Evolutionary conservation across 2,797 vertebrate genomes (phyloP).

Genomic region (Lagorchestes hirsutus): DNA sequence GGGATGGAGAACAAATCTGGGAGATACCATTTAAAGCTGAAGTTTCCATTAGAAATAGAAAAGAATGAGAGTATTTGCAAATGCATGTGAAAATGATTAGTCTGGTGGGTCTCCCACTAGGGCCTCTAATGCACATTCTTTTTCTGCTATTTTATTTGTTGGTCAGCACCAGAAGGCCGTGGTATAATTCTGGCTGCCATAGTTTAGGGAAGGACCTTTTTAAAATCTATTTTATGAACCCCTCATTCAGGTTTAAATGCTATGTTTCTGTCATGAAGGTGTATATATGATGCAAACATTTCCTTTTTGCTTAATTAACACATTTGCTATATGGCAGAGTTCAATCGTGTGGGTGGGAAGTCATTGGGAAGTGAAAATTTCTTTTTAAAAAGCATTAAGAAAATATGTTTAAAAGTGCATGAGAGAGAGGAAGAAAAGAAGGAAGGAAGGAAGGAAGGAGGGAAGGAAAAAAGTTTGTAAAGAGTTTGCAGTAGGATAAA

Average conservation of each 20-base stretch:
- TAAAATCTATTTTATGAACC: not conserved
- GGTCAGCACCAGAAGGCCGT: not conserved
- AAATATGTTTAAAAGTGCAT: not conserved
- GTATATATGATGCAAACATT: not conserved
- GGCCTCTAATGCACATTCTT: not conserved
- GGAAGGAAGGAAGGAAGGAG: slow-evolving; percentile 7
- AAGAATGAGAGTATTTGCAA: not conserved
- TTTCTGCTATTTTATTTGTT: not conserved
- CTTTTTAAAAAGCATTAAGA: not conserved
- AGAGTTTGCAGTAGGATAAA: not conserved
- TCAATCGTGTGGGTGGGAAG: rapidly evolving
- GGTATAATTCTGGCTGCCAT: not conserved
- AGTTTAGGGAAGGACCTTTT: not conserved
- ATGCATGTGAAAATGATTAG: not conserved
- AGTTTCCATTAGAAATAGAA: not conserved
- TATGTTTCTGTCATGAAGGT: not conserved
- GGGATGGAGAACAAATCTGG: not conserved
- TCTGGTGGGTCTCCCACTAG: not conserved
- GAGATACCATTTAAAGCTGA: not conserved
- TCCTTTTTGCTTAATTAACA: not conserved
- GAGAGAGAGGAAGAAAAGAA: not conserved
- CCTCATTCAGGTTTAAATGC: not conserved
- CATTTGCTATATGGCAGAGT: not conserved
- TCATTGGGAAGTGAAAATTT: not conserved
- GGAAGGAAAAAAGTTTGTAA: not conserved